Base-by-base conservation (phyloP, 2,797 vertebrate species). In the Sciurus vulgaris region DNA sequence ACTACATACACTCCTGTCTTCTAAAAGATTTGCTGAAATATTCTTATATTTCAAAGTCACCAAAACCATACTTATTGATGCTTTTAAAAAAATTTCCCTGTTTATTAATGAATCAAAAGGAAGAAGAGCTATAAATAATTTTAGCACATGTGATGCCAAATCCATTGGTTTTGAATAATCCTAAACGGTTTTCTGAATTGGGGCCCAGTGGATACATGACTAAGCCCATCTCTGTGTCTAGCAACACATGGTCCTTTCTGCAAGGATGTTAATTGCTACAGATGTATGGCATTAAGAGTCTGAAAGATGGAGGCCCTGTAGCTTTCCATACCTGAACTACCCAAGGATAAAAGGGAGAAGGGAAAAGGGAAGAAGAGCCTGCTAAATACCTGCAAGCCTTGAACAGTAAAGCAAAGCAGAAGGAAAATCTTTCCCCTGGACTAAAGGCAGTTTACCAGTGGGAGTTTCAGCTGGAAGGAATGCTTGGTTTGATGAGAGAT, bases 11-110 rank as follows among this genome's bases (percentile, higher is more conserved):
- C 12, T 59, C 78, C 33, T 94, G 15, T 56, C n/a, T 87, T 81
- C n/a, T 24, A 70, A 89, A 95, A 56, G 20, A 63, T 30, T 91
- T 92, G 73, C 73, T 77, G 30, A 89, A 92, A 85, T 22, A 26
- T 35, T 44, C 38, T n/a, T 26, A n/a, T 89, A 77, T 92, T 86
- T 82, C 61, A 87, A 90, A 77, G n/a, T 56, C 65, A 65, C 49
- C 18, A 41, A 87, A 94, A 56, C n/a, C 30, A 5, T 74, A 92
- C 30, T 89, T 94, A 63, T 41, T 51, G 51, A 15, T 56, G 2
- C 2, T 76, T 92, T 89, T 79, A 38, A 30, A 47, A 56, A 26
- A 3, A 3, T 30, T 83, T 91, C 96, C n/a, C 70, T 87, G 56
- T 54, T 74, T 14, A 47, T 72, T 81, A 51, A 81, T 33, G 70